A percentile compares a stretch with the other conserved stretches of the same genome.
phyloP scores from a whole-genome alignment of 2,797 vertebrate species.

The Prionace glauca region DNA sequence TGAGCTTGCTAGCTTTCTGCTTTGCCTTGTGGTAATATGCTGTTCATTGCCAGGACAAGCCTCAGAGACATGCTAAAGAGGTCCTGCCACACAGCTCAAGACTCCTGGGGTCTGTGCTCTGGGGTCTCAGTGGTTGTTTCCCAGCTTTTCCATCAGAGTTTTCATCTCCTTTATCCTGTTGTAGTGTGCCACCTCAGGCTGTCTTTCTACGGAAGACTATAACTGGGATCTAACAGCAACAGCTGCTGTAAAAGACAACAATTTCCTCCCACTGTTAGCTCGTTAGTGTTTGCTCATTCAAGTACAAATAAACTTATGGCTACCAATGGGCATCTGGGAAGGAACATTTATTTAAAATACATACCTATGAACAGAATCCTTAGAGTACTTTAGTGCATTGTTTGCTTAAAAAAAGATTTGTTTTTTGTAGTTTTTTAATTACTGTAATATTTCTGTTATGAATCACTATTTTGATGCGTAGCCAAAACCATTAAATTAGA shows the following conservation, averaged over 20 bases:
- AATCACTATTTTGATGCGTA: not conserved
- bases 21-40: constrained; percentile 69
- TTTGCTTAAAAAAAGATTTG: not conserved
- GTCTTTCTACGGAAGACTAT: constrained; percentile 56
- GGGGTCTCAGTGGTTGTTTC: constrained; percentile 74
- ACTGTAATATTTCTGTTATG: not conserved
- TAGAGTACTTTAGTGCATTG: not conserved
- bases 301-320: constrained; percentile 68
- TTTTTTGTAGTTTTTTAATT: not conserved
- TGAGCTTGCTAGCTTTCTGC: constrained; percentile 55
- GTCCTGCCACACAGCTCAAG: constrained; percentile 64
- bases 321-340: not conserved
- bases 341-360: not conserved
- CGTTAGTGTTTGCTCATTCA: constrained; percentile 57
- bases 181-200: constrained; percentile 60
- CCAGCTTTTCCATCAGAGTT: constrained; percentile 71
- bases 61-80: constrained; percentile 71
- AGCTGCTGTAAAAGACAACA: constrained; percentile 75
- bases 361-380: not conserved
- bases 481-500: not conserved
- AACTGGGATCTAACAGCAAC: constrained; percentile 70
- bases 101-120: constrained; percentile 60
- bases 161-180: constrained; percentile 83
- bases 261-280: constrained; percentile 74
- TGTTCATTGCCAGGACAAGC: constrained; percentile 68